Base-by-base conservation (phyloP, 1,140 invertebrate genomes). In the Drosophila tristis region DNA sequence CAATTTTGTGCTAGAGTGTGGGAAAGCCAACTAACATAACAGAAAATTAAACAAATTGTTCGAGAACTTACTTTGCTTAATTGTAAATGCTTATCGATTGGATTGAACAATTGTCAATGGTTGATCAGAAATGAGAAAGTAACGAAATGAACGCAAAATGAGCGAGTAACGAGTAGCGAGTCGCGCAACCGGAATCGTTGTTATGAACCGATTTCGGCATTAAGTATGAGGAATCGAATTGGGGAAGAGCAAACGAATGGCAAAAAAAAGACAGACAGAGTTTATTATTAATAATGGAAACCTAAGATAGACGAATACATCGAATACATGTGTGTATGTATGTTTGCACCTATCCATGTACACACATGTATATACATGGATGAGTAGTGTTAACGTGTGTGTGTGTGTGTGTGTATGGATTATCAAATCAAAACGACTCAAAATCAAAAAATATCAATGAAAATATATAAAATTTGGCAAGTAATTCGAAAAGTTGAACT, bases 11-110 rank as follows among this genome's bases (percentile, higher is more conserved):
- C 47, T 42, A 31, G 44, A 51, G 58, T 71, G 73, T 39, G 39
- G 35, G 26, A 58, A 15, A 62, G 70, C 49, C 59, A 80, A 71
- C 64, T 80, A 60, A 48, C 58, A 54, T 81, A 87, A 84, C 82
- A 63, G 35, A 65, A 53, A 66, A 73, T 50, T 42, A 48, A 80
- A 89, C 85, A 76, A 73, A 79, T 82, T 54, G 48, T 60, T 70
- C 45, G 16, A 43, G 53, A 78, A 87, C 82, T 87, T 87, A 87
- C 82, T 87, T 87, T 87, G 82, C 82, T 89, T 89, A 87, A 89
- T 89, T 87, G 82, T 87, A 87, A 87, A 87, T 87, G 82, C 82
- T 87, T 78, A 75, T 80, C 61, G 51, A 78, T 77, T 73, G 60
- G 54, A 49, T 73, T 77, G 58, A 45, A 62, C 71, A 58, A 62